Evolutionary conservation across 2,888 invertebrate species (phyloP).

Genomic region (Calameuta idolon): DNA sequence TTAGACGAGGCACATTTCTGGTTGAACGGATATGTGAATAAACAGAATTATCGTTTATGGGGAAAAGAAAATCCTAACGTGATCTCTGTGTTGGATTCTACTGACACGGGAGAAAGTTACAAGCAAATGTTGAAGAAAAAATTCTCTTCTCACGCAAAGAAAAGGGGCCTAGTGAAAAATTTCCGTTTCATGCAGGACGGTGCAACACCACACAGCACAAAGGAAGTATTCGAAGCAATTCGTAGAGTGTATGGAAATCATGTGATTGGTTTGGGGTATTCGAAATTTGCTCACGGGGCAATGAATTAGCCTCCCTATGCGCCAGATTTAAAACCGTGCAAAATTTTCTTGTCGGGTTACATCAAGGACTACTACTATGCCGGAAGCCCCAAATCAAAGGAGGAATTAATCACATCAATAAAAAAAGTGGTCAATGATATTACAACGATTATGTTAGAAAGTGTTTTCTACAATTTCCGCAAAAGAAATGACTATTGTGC

Average conservation of each 20-base stretch:
- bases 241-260: slow-evolving; percentile 6
- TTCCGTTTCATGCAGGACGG: slow-evolving; percentile 10
- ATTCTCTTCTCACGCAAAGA: slow-evolving; percentile 11
- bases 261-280: slow-evolving; percentile 11
- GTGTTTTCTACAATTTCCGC: too few species aligned
- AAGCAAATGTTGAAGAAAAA: slow-evolving; percentile 8
- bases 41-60: too few species aligned
- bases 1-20: too few species aligned
- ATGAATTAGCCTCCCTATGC: neutral
- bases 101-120: too few species aligned
- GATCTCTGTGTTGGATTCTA: too few species aligned
- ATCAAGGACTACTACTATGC: neutral
- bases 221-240: slow-evolving; percentile 11
- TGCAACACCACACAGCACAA: slow-evolving; percentile 8
- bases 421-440: too few species aligned
- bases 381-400: neutral
- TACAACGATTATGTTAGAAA: too few species aligned
- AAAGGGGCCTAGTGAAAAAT: neutral
- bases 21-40: too few species aligned
- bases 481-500: too few species aligned
- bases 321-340: neutral
- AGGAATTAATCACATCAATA: too few species aligned
- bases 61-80: too few species aligned
- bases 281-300: slow-evolving; percentile 5
- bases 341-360: slow-evolving; percentile 8